These are phyloP conservation scores for Eilema sororculum DNA, from an alignment of 2,888 invertebrate species.

Conservation along the genomic window DNA sequence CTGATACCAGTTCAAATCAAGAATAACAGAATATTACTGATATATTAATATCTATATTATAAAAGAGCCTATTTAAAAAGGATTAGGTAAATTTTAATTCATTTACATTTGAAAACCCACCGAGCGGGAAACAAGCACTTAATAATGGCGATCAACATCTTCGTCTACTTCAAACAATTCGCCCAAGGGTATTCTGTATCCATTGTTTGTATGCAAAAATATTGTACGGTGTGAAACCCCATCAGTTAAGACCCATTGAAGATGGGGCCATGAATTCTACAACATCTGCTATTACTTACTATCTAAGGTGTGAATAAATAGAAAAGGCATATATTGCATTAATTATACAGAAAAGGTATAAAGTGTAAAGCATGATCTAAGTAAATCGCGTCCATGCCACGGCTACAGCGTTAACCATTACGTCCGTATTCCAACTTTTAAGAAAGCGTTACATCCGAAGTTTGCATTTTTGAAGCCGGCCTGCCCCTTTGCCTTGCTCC, in stretches of 20 bases:
- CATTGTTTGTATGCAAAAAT: conserved; percentile 60
- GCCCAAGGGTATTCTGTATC: conserved; percentile 60
- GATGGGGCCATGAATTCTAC: not conserved
- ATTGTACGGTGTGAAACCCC: not conserved
- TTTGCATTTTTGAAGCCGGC: too few relatives aligned
- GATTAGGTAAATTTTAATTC: not conserved
- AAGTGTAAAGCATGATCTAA: too few relatives aligned
- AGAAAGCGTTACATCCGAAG: too few relatives aligned
- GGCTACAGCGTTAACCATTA: too few relatives aligned
- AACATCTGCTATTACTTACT: not conserved
- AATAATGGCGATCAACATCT: conserved; percentile 64
- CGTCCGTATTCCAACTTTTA: too few relatives aligned
- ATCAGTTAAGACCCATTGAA: not conserved
- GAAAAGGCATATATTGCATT: not conserved
- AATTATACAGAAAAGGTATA: too few relatives aligned
- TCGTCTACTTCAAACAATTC: conserved; percentile 66
- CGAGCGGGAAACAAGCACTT: conserved; percentile 11
- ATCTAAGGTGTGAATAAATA: not conserved
- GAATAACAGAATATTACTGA: not conserved
- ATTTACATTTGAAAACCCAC: not conserved
- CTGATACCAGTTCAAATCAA: not conserved
- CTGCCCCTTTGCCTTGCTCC: too few relatives aligned
- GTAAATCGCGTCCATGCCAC: too few relatives aligned
- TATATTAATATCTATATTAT: not conserved
- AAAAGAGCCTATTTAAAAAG: not conserved